phyloP scores from a whole-genome alignment of 92 coral and sea anemone genomes.

The Umimayanthus chanpuru region DNA sequence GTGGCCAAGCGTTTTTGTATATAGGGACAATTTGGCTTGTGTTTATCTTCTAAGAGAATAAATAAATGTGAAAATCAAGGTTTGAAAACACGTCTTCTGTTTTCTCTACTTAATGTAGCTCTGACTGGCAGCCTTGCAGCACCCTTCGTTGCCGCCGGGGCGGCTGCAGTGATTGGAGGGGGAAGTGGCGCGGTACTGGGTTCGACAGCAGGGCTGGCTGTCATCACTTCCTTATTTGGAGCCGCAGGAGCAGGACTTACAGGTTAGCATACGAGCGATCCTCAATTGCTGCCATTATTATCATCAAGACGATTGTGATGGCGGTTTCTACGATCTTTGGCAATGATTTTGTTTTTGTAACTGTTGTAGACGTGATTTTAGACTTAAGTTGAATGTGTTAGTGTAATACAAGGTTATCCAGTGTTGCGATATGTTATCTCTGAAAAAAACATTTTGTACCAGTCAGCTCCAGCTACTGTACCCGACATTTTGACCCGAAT shows the following conservation, averaged over 20 bases:
- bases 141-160: conserved; percentile 84
- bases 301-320: background rate
- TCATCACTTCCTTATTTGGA: conserved; percentile 88
- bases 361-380: too few species aligned
- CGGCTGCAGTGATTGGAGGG: conserved; percentile 79
- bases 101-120: conserved; percentile 28
- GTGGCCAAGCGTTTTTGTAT: background rate
- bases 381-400: too few species aligned
- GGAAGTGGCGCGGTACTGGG: conserved; percentile 75
- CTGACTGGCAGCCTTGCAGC: conserved; percentile 88
- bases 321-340: too few species aligned
- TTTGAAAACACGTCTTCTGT: too few species aligned
- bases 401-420: background rate
- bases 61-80: too few species aligned
- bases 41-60: background rate
- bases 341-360: too few species aligned
- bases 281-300: background rate
- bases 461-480: too few species aligned
- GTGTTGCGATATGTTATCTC: background rate
- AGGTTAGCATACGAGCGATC: conserved; percentile 43
- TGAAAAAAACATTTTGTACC: too few species aligned
- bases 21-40: background rate
- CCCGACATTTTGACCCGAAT: too few species aligned
- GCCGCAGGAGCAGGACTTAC: conserved; percentile 95
- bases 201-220: conserved; percentile 77